Evolutionary conservation across 2,797 vertebrate genomes (phyloP).

Genomic region (Lacerta viridis): DNA sequence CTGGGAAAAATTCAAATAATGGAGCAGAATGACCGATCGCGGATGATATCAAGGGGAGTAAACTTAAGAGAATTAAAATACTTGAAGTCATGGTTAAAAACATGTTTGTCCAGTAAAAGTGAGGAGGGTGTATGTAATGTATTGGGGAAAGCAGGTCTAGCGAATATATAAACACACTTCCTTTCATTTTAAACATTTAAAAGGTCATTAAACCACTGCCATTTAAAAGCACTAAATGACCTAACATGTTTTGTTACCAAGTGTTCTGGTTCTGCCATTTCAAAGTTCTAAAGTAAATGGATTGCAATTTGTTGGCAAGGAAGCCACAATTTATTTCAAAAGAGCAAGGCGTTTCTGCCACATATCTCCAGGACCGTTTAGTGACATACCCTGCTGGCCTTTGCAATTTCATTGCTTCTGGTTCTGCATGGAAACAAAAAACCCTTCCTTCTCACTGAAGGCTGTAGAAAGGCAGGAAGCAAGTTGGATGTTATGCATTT

Average conservation of each 20-base stretch:
- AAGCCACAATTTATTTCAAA: background rate
- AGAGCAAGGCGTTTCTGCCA: background rate
- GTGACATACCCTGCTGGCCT: background rate
- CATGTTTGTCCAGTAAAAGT: slow-evolving; percentile 11
- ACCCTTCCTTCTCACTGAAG: background rate
- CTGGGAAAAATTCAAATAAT: background rate
- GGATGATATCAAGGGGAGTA: background rate
- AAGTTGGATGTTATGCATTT: background rate
- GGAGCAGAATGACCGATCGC: background rate
- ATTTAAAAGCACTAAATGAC: slow-evolving; percentile 3
- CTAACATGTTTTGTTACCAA: background rate
- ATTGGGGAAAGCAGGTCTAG: background rate
- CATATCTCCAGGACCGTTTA: background rate
- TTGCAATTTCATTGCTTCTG: background rate
- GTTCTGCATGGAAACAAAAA: background rate
- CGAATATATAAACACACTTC: slow-evolving; percentile 7
- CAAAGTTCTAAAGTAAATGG: background rate
- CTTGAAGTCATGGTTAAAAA: background rate
- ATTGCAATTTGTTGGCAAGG: background rate
- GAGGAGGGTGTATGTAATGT: background rate
- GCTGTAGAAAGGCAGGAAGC: background rate
- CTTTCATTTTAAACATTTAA: slow-evolving; percentile 16
- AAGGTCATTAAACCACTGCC: slow-evolving; percentile 7
- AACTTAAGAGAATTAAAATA: background rate
- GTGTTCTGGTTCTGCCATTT: background rate